Base-by-base conservation (phyloP, 2,797 vertebrate genomes). In the Enteromius anoplus region DNA sequence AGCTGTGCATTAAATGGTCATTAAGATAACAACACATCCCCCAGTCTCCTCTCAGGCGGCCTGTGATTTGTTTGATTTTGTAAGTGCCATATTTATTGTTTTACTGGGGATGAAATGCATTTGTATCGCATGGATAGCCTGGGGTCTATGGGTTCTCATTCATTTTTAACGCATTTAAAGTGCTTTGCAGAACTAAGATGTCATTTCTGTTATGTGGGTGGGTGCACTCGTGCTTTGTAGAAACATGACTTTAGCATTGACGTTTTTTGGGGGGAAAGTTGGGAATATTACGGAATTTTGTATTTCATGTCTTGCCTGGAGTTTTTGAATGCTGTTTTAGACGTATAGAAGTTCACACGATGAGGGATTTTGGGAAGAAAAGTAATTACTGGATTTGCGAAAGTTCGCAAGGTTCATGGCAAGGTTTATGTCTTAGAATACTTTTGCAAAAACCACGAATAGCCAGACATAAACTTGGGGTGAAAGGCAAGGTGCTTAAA, bases 31-130 rank as follows among this genome's bases (percentile, higher is more conserved):
- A 88, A 45, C 73, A 79, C 66, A 76, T 81, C 45, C 60, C 55
- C 65, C 80, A 87, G 88, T 91, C 85, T 92, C 90, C 87, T 88
- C 65, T 84, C 69, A 77, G 78, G 85, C 45, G 49, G 53, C 49
- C 49, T 87, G 60, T 71, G 86, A 78, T 86, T 79, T 80, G 72
- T 60, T 29, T 65, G 86, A 88, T 90, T 87, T 78, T 84, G 88
- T 84, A 66, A 75, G 81, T 79, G 71, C 75, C 81, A 87, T 89
- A 87, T 80, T 85, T 78, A 80, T 84, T 69, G 58, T 47, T 71
- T 90, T 89, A 87, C 88, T 85, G 77, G 85, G 82, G 76, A 78
- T 84, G 75, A 80, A 87, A 87, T 75, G 55, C 45, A 62, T 88
- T 85, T 88, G 37, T 51, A 64, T 82, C 17, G 32, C 58, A 84